Percentiles rank a stretch among this genome's conserved stretches.
These are phyloP conservation scores for Serilophus lunatus DNA, from an alignment of 2,113 vertebrate genomes.

Conservation along the genomic window DNA sequence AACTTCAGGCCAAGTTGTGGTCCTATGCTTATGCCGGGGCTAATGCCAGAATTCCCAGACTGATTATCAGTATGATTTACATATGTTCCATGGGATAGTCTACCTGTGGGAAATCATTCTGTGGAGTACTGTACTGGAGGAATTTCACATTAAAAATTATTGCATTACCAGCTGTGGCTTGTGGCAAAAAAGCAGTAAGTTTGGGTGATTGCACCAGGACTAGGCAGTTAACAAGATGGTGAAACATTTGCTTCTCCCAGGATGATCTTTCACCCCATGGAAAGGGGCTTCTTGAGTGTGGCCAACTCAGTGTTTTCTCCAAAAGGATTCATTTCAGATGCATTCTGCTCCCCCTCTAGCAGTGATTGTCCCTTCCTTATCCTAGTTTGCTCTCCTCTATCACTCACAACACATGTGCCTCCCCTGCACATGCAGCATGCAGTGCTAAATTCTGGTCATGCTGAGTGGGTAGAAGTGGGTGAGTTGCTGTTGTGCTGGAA, in stretches of 20 bases:
- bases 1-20: background rate
- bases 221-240: background rate
- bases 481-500: conserved; percentile 46
- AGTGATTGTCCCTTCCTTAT: background rate
- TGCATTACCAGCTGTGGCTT: background rate
- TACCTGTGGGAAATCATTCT: background rate
- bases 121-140: background rate
- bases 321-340: background rate
- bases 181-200: background rate
- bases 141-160: background rate
- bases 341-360: background rate
- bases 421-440: background rate
- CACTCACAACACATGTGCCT: background rate
- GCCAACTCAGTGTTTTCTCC: fast-evolving
- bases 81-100: fast-evolving
- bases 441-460: conserved; percentile 20
- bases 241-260: background rate
- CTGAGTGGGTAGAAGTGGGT: conserved; percentile 49
- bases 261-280: background rate
- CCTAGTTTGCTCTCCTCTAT: background rate
- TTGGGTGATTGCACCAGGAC: background rate
- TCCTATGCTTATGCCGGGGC: background rate
- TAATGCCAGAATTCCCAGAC: background rate
- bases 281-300: background rate
- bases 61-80: background rate